These are phyloP conservation scores for Acropora yongei DNA, from an alignment of 64 coral and sea anemone species.

Conservation along the genomic window DNA sequence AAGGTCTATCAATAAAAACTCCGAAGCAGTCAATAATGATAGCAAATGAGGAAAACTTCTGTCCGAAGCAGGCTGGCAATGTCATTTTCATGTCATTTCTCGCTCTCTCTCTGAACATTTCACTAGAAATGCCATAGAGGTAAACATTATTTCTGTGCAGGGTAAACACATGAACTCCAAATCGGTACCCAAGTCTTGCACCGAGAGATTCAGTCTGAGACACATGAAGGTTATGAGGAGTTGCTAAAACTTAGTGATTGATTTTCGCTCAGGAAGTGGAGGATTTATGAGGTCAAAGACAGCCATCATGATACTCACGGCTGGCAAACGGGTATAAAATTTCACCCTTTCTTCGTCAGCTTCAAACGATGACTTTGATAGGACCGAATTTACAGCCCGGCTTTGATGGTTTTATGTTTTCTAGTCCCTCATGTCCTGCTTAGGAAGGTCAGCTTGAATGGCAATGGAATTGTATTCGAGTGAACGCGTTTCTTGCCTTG, in stretches of 20 bases:
- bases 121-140: conserved; percentile 46
- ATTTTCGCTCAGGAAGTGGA: not conserved
- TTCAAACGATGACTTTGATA: not conserved
- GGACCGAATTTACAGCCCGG: too few species aligned
- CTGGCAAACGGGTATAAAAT: not conserved
- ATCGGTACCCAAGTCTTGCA: conserved; percentile 43
- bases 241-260: not conserved
- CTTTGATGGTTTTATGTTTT: not conserved
- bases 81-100: not conserved
- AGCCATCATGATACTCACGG: not conserved
- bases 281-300: too few species aligned
- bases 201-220: conserved; percentile 19
- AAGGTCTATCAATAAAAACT: not conserved
- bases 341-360: not conserved
- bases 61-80: not conserved
- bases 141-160: conserved; percentile 31
- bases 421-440: too few species aligned
- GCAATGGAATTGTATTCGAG: not conserved
- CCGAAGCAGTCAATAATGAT: conserved; percentile 23
- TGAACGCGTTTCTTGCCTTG: conserved; percentile 7
- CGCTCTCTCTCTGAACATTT: conserved; percentile 38
- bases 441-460: too few species aligned
- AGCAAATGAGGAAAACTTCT: conserved; percentile 63
- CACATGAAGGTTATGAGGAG: not conserved
- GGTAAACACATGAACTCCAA: conserved; percentile 39